Evolutionary conservation across 2,113 vertebrate species (phyloP), one percentile per base, ranked within the genome.

Genomic region (Odontesthes bonariensis): DNA sequence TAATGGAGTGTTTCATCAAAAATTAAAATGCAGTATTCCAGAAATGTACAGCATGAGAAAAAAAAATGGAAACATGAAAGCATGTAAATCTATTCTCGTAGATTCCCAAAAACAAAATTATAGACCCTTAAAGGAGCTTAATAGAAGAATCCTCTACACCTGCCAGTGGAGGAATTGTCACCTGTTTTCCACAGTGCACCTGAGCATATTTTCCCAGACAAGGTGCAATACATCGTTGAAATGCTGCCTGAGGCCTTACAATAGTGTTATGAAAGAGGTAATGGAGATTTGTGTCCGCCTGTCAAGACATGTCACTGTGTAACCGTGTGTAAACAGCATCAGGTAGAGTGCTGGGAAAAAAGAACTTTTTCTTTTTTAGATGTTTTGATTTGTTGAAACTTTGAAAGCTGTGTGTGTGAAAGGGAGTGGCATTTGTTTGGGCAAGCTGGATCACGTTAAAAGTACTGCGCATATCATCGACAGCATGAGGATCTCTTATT

Each of bases 121-220:
- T 3, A n/a, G 40, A 20, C 2, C 6, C 27, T 5, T 44, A 46
- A 27, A 61, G 13, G 8, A 52, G 8, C 2, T 16, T 5, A 22
- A 3, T 3, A 52, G 20, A 17, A 51, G 38, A 56, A 8, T 67
- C 46, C n/a, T 60, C 38, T 63, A 11, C 73, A 81, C 54, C 60
- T 85, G 79, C 40, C 63, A 72, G 53, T 44, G 60, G 64, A 75
- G 47, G 51, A 82, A 52, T 62, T 57, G 65, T 74, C 85, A 90
- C 86, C 85, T 91, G 87, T 69, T 84, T 73, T 23, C n/a, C 11
- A 44, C 16, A 86, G 82, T 85, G 76, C 82, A 91, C 88, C 86
- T 86, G 86, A 85, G 85, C 82, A 81, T 83, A 86, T 82, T 92
- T 92, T 92, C 90, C 92, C 91, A 92, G 82, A 79, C 82, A 77